phyloP scores from a whole-genome alignment of 2,113 vertebrate genomes.

The Pogonocichla stellata region DNA sequence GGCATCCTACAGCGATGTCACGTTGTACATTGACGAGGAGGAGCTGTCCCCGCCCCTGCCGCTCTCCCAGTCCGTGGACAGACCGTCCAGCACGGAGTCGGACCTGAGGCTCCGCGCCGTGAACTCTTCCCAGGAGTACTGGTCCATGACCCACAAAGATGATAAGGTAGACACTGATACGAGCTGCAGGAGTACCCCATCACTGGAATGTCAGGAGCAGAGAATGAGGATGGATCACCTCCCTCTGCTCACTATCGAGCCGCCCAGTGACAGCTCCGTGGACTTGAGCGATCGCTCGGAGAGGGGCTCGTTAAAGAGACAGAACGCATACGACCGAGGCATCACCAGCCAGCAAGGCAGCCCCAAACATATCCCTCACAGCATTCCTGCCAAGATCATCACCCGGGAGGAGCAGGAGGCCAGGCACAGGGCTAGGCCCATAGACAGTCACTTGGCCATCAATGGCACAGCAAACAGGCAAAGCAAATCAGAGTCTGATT shows the following conservation, averaged over 20 bases:
- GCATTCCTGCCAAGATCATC: conserved; percentile 79
- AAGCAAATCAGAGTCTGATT: conserved; percentile 96
- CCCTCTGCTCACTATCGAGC: conserved; percentile 91
- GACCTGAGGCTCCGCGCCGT: conserved; percentile 84
- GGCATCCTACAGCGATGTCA: conserved; percentile 94
- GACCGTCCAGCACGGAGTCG: conserved; percentile 84
- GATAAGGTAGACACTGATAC: conserved; percentile 90
- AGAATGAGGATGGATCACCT: conserved; percentile 87
- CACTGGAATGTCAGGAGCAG: conserved; percentile 88
- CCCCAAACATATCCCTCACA: conserved; percentile 85
- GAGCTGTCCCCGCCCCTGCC: conserved; percentile 92
- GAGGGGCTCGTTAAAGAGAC: conserved; percentile 86
- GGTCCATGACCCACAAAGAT: conserved; percentile 89
- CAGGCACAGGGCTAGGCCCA: conserved; percentile 81
- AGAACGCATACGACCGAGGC: conserved; percentile 82
- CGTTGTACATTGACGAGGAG: conserved; percentile 95
- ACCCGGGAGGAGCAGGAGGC: conserved; percentile 83
- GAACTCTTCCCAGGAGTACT: conserved; percentile 88
- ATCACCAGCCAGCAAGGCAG: conserved; percentile 85
- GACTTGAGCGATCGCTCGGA: conserved; percentile 94
- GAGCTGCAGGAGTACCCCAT: conserved; percentile 92
- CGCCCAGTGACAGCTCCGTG: conserved; percentile 93
- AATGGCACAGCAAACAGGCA: conserved; percentile 91
- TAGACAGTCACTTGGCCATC: conserved; percentile 91
- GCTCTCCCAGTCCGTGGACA: conserved; percentile 82